Evolutionary conservation across 1,140 invertebrate species (phyloP).

Genomic region (Sitophilus oryzae): DNA sequence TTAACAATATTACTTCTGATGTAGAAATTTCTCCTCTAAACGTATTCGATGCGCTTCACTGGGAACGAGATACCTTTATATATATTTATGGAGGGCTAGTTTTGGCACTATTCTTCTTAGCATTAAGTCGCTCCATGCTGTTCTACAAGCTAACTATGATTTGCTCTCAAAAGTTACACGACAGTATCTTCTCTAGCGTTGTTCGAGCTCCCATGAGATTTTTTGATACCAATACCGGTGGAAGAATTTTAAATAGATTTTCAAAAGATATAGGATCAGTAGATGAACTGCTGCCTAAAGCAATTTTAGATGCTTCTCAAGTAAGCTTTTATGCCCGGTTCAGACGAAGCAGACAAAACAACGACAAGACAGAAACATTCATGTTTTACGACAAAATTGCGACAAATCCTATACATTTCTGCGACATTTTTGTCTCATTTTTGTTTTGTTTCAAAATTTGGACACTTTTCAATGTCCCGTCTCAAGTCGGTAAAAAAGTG

Average conservation of each 20-base stretch:
- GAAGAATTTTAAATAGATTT: conserved; percentile 42
- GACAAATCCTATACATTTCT: no score
- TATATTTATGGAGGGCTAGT: conserved; percentile 51
- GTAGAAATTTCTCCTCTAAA: background rate
- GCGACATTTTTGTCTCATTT: no score
- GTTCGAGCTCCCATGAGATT: conserved; percentile 67
- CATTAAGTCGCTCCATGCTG: conserved; percentile 47
- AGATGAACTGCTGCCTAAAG: conserved; percentile 60
- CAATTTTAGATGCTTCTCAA: conserved; percentile 60
- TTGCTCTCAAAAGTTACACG: conserved; percentile 60
- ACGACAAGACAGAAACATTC: no score
- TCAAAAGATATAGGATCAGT: conserved; percentile 53
- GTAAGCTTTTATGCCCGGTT: conserved; percentile 32
- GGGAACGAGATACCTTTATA: conserved; percentile 31
- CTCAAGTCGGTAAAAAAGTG: no score
- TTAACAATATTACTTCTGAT: background rate
- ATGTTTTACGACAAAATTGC: no score
- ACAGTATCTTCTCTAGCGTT: conserved; percentile 57
- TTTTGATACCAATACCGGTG: conserved; percentile 78
- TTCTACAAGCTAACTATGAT: conserved; percentile 63
- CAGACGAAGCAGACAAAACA: background rate
- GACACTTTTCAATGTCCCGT: no score
- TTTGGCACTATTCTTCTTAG: conserved; percentile 45
- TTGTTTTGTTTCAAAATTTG: no score
- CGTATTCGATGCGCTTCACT: conserved; percentile 6